phyloP scores from a whole-genome alignment of 2,797 vertebrate species.

The Thamnophis elegans region DNA sequence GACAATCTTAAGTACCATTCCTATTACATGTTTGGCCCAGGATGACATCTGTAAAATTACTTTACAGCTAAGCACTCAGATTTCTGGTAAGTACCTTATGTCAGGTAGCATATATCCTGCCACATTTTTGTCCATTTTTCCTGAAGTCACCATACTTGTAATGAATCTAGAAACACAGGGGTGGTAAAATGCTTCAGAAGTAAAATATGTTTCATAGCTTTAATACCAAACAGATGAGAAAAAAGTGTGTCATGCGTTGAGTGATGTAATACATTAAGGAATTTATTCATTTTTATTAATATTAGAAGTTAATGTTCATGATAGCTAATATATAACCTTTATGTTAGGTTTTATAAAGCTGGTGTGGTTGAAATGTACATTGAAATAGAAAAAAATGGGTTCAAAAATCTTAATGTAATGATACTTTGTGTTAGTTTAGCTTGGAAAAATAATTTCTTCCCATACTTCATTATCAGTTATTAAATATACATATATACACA shows the following conservation, averaged over 20 bases:
- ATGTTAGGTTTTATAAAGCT: neutral
- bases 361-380: neutral
- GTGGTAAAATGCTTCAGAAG: slow-evolving; percentile 6
- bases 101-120: neutral
- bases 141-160: neutral
- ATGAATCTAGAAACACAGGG: slow-evolving; percentile 15
- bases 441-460: neutral
- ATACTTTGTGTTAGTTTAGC: neutral
- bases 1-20: slow-evolving; percentile 76
- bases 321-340: neutral
- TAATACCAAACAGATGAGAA: slow-evolving; percentile 27
- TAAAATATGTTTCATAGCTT: neutral
- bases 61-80: slow-evolving; percentile 71
- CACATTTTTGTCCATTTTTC: neutral
- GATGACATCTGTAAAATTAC: slow-evolving; percentile 71
- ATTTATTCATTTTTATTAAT: neutral
- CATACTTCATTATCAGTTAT: neutral
- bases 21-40: slow-evolving; percentile 71
- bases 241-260: neutral
- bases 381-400: neutral
- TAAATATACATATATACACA: neutral
- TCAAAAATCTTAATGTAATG: neutral
- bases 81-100: slow-evolving; percentile 71
- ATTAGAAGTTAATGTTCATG: neutral
- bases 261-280: neutral